These are phyloP conservation scores for Euura saliciscinereae DNA, from an alignment of 1,140 invertebrate genomes.

Conservation along the genomic window DNA sequence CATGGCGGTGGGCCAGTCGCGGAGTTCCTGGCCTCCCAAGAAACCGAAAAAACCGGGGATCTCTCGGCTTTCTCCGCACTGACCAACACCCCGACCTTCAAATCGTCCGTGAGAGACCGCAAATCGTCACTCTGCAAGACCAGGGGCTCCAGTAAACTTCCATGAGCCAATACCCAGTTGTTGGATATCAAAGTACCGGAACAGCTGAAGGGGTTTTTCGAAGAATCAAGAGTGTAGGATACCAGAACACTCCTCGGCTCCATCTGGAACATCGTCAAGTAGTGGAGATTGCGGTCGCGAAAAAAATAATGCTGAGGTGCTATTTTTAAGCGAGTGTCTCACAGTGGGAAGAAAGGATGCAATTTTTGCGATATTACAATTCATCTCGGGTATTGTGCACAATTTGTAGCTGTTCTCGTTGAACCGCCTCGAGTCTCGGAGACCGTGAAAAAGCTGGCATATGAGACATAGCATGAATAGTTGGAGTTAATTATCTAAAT, in stretches of 20 bases:
- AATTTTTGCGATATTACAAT: too few relatives aligned
- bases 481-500: too few relatives aligned
- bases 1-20: neutral
- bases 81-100: neutral
- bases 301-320: too few relatives aligned
- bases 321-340: too few relatives aligned
- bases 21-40: neutral
- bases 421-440: too few relatives aligned
- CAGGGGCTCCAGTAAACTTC: constrained; percentile 56
- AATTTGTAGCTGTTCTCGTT: too few relatives aligned
- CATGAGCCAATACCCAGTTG: constrained; percentile 62
- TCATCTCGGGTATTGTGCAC: too few relatives aligned
- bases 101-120: neutral
- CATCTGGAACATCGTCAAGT: neutral
- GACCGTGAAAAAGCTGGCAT: too few relatives aligned
- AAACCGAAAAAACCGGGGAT: neutral
- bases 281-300: too few relatives aligned
- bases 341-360: too few relatives aligned
- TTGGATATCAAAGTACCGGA: constrained; percentile 62
- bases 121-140: neutral
- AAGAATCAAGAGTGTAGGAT: too few relatives aligned
- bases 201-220: constrained; percentile 18
- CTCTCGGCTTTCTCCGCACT: neutral
- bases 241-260: neutral
- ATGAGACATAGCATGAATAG: too few relatives aligned